Base-by-base conservation (phyloP, 2,797 vertebrate genomes). In the Rhinella marina region DNA sequence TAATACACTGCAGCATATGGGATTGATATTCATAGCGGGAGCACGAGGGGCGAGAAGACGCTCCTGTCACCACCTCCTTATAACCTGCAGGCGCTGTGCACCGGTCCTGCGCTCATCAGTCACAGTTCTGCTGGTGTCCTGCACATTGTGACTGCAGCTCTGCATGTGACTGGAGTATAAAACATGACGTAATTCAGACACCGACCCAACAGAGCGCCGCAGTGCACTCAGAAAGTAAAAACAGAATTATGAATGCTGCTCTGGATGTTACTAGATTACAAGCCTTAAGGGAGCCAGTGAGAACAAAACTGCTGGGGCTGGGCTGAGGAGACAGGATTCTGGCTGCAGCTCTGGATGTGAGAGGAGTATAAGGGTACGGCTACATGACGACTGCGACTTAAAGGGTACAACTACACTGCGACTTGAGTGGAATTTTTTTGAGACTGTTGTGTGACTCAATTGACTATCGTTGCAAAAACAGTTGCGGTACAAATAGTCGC, bases 1-100 rank as follows among this genome's bases (percentile, higher is more conserved):
- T 94, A 94, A 93, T 92, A 95, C 93, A 92, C 87, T 91, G n/a
- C 89, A 92, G 91, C 92, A 91, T 95, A 96, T 92, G 92, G 93
- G 94, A 94, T 94, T 93, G 94, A 94, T 95, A 95, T 94, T 94
- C 93, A 92, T 92, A 90, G 90, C 86, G 76, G 68, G 61, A 41
- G 7, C 92, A 82, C 86, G 91, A 91, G 91, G 21, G 1, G 7
- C 27, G 27, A 19, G 3, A 17, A 10, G 14, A 62, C 23, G 1
- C 61, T 10, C 23, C 61, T 62, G 21, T n/a, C 21, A n/a, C 23
- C 61, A 62, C 61, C 21, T 7, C 21, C 59, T 23, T 23, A 62
- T 66, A 66, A 25, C 3, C 11, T 66, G 25, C n/a, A 66, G 62
- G 2, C 12, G 3, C 2, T 64, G 23, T 25, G n/a, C 25, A 64